Percentiles rank a stretch among this genome's conserved stretches.
Conservation (phyloP, 2,888 invertebrate species). For the Andrena chrysosceles region DNA sequence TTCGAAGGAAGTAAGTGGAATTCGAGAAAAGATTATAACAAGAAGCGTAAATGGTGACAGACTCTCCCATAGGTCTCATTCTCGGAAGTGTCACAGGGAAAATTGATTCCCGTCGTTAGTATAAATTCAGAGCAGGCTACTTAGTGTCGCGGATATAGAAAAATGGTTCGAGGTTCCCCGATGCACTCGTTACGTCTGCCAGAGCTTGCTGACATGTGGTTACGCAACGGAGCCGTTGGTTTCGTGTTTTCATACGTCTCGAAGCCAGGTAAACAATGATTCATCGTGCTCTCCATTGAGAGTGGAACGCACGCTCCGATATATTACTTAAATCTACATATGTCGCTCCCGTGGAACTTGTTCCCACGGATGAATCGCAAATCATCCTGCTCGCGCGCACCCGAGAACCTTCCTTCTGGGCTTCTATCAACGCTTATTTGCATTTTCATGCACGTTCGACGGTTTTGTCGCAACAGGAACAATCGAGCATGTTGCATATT, state of each 20-base stretch:
- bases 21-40: no score
- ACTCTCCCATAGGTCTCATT: no score
- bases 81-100: no score
- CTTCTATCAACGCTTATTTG: not conserved
- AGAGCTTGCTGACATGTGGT: not conserved
- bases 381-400: not conserved
- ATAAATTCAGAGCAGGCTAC: not conserved
- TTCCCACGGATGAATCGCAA: not conserved
- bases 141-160: not conserved
- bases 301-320: not conserved
- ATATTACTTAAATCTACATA: not conserved
- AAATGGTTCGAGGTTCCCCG: not conserved
- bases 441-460: not conserved
- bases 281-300: not conserved
- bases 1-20: no score
- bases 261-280: conserved; percentile 12
- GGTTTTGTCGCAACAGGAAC: not conserved
- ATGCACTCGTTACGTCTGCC: not conserved
- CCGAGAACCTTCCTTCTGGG: not conserved
- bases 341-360: not conserved
- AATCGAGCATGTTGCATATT: not conserved
- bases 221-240: not conserved
- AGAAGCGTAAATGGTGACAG: no score
- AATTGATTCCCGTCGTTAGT: conserved; percentile 1
- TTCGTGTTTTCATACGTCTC: not conserved